Evolutionary conservation across 2,888 invertebrate genomes (phyloP), one percentile per base, ranked within the genome.

Genomic region (Melieria picta): DNA sequence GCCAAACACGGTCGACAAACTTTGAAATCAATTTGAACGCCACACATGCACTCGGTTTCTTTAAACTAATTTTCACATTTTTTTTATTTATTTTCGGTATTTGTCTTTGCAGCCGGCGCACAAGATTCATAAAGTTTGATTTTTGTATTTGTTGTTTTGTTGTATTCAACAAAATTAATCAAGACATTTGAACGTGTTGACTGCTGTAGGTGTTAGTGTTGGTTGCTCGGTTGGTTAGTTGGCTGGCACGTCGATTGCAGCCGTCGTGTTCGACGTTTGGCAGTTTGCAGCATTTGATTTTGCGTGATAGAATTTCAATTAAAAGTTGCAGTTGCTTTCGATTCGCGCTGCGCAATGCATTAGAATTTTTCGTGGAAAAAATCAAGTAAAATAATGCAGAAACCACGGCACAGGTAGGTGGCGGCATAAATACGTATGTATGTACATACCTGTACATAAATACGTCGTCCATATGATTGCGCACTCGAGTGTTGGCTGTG

Each of bases 1-100:
- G 70, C 70, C 70, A 65, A 64, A 65, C 60, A 70, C 70, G 65
- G 70, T 70, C 70, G 70, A 65, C 60, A 70, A 65, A 70, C 70
- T 70, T 70, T 70, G 65, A 70, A 70, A 70, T 60, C 64, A 70
- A 70, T 70, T 70, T 65, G 60, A 64, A 70, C 64, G 58, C 48
- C 58, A 45, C 70, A 63, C 48, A n/a, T 16, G 11, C 43, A n/a
- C n/a, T 13, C 7, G 42, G 46, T 61, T 42, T 50, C 7, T 56
- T 48, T 52, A 47, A 10, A 4, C 42, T 52, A 11, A 42, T 30
- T 62, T 56, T 7, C 43, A 10, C 45, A 46, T 48, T 48, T 58
- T 57, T 48, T 52, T 43, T 16, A 7, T 58, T 48, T 58, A 48
- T 46, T 63, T 63, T 63, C 30, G 30, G 30, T 30, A 1, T 30